phyloP scores from a whole-genome alignment of 1,140 invertebrate species.

The Pseudomyrmex cubaensis region DNA sequence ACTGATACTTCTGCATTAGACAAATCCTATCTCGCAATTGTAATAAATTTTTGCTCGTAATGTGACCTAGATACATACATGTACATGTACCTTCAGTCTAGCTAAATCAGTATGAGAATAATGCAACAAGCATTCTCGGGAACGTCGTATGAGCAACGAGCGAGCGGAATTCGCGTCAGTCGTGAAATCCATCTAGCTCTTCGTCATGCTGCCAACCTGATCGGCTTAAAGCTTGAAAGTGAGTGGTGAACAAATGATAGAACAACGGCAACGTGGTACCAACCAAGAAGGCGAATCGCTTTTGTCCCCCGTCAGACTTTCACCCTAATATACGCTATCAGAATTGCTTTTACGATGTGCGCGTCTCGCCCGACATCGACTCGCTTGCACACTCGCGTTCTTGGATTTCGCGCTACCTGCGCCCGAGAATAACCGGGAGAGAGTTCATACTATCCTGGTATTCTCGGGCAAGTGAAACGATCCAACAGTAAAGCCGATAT shows the following conservation, averaged over 20 bases:
- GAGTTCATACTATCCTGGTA: constrained; percentile 73
- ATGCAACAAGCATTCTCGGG: neutral
- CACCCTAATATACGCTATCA: neutral
- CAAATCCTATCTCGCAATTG: neutral
- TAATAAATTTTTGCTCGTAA: neutral
- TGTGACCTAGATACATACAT: neutral
- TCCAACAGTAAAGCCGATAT: neutral
- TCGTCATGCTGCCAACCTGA: constrained; percentile 62
- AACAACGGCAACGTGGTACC: constrained; percentile 69
- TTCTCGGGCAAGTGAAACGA: constrained; percentile 61
- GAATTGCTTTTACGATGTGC: constrained; percentile 1
- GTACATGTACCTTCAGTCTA: neutral
- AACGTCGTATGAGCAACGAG: neutral
- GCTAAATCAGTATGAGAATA: neutral
- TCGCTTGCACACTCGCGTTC: neutral
- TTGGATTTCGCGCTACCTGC: neutral
- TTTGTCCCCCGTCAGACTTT: constrained; percentile 9
- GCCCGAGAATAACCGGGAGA: neutral
- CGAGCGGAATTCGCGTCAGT: no score
- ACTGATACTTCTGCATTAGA: neutral
- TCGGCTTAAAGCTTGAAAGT: constrained; percentile 75
- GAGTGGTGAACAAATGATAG: constrained; percentile 80
- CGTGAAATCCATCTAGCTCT: constrained; percentile 43
- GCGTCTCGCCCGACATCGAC: neutral
- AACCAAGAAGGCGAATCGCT: constrained; percentile 61